These are phyloP conservation scores for Lates japonicus DNA, from an alignment of 2,797 vertebrate species.

Conservation along the genomic window DNA sequence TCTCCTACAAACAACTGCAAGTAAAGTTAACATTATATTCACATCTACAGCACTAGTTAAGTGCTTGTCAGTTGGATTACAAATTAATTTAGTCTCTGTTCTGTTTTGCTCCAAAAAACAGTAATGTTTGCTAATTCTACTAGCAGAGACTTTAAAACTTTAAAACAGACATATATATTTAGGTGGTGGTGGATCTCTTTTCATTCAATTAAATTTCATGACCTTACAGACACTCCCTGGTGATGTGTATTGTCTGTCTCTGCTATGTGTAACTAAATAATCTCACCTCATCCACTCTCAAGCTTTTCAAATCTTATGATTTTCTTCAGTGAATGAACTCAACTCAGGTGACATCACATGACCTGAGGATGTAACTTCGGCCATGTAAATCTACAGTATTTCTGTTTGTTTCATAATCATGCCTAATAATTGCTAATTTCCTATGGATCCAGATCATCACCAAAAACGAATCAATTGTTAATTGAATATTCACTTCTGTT, in stretches of 20 bases:
- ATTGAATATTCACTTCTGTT: not conserved
- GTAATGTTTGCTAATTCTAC: not conserved
- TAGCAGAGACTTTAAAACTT: too few relatives aligned
- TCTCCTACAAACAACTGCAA: not conserved
- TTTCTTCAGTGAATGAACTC: not conserved
- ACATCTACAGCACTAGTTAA: not conserved
- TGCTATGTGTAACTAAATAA: not conserved
- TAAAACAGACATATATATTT: too few relatives aligned
- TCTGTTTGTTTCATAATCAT: not conserved
- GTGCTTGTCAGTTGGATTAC: not conserved
- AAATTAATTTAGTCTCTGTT: not conserved
- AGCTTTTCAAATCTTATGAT: not conserved
- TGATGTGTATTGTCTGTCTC: not conserved
- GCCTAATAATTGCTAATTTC: not conserved
- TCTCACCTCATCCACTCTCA: not conserved
- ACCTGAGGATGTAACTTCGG: too few relatives aligned
- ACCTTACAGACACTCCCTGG: not conserved
- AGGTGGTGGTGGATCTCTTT: too few relatives aligned
- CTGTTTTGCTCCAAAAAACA: not conserved
- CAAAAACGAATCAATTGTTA: not conserved
- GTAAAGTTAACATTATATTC: not conserved
- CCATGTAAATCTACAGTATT: not conserved
- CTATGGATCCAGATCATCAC: conserved; percentile 1
- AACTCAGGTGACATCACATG: too few relatives aligned
- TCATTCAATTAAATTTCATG: not conserved